phyloP scores from a whole-genome alignment of 2,888 invertebrate genomes.

The Rotaria sp. region DNA sequence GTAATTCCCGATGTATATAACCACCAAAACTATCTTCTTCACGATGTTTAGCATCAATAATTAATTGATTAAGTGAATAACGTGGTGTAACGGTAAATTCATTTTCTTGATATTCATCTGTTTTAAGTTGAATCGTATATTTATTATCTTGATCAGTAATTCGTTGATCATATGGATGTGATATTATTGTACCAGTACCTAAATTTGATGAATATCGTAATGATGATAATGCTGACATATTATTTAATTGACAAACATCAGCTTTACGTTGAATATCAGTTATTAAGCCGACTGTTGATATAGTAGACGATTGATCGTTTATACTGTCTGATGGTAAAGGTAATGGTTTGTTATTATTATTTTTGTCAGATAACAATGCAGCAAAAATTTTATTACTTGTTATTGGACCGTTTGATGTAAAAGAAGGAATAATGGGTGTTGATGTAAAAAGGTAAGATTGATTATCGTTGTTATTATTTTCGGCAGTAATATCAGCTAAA shows the following conservation, averaged over 20 bases:
- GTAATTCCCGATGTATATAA: constrained; percentile 4
- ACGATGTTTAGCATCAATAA: constrained; percentile 19
- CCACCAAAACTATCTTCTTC: not conserved
- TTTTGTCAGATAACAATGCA: not conserved
- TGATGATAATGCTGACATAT: constrained; percentile 3
- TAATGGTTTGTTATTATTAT: not conserved
- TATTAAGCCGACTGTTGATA: not conserved
- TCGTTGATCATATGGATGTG: not conserved
- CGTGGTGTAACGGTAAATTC: not conserved
- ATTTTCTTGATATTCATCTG: not conserved
- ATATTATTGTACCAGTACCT: no score
- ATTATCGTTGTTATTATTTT: not conserved
- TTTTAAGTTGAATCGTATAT: constrained; percentile 27
- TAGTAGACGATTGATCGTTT: not conserved
- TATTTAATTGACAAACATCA: not conserved
- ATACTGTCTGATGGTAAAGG: not conserved
- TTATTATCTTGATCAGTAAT: not conserved
- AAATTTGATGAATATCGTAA: not conserved
- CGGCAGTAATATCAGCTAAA: not conserved
- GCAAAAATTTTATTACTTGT: not conserved
- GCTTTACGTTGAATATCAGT: not conserved
- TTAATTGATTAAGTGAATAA: not conserved
- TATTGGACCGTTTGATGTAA: not conserved
- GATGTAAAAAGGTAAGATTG: not conserved
- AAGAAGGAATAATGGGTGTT: not conserved